These are phyloP conservation scores for Heteractis magnifica DNA, from an alignment of 92 coral and sea anemone genomes.

Conservation along the genomic window DNA sequence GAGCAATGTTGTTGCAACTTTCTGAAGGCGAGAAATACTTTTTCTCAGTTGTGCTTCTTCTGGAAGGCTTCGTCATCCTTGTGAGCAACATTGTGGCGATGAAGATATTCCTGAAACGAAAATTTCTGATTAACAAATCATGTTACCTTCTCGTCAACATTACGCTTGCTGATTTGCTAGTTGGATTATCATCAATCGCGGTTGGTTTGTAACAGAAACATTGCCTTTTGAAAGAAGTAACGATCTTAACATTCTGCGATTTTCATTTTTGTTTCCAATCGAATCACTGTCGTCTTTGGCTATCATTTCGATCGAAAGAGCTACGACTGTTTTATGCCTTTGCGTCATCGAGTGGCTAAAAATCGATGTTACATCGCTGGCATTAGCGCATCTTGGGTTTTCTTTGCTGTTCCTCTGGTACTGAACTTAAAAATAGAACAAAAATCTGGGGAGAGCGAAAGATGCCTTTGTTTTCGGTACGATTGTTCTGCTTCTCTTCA, in stretches of 20 bases:
- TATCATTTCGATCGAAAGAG: conserved; percentile 18
- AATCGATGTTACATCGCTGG: neutral
- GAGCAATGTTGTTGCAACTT: neutral
- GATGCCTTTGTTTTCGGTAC: neutral
- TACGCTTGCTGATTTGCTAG: conserved; percentile 15
- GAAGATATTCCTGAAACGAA: conserved; percentile 9
- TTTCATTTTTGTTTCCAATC: conserved; percentile 2
- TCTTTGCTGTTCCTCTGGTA: neutral
- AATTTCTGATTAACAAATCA: conserved; percentile 15
- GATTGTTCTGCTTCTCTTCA: neutral
- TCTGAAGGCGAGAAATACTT: neutral
- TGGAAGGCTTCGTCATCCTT: conserved; percentile 12
- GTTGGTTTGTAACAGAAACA: neutral
- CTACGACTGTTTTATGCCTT: conserved; percentile 21
- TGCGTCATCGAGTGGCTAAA: conserved; percentile 13
- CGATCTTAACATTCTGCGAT: neutral
- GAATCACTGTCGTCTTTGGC: conserved; percentile 17
- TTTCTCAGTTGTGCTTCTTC: conserved; percentile 7
- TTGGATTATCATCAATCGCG: neutral
- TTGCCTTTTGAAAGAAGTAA: neutral
- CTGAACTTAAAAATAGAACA: neutral
- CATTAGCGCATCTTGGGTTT: neutral
- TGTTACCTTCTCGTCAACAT: conserved; percentile 16
- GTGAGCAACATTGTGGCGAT: conserved; percentile 1
- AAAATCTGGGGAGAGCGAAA: neutral